Conservation (phyloP, 2,113 vertebrate genomes). For the Daubentonia madagascariensis region DNA sequence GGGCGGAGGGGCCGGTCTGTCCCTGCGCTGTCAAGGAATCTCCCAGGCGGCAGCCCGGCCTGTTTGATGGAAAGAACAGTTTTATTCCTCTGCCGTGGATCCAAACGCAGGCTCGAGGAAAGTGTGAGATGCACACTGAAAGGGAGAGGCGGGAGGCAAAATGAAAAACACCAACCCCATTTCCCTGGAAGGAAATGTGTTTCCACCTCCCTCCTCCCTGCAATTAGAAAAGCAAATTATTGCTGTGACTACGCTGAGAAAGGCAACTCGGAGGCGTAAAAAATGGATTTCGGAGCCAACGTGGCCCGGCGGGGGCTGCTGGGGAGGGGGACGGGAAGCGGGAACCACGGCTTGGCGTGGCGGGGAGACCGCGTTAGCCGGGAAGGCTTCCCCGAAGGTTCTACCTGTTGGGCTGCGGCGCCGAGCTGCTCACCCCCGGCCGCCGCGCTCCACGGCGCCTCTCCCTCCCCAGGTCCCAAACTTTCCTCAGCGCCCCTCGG, state of each 20-base stretch:
- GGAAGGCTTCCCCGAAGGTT: not conserved
- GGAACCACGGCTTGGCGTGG: not conserved
- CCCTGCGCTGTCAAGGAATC: slow-evolving; percentile 41
- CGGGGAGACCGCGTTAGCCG: not conserved
- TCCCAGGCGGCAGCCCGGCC: not conserved
- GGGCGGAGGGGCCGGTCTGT: not conserved
- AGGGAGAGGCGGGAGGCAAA: not conserved
- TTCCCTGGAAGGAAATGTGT: slow-evolving; percentile 51
- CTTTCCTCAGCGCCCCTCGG: not conserved
- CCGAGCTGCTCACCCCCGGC: not conserved
- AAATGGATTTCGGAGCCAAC: not conserved
- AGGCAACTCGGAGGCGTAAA: slow-evolving; percentile 16
- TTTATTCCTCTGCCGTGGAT: not conserved
- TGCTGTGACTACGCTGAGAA: not conserved
- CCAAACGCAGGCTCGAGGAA: not conserved
- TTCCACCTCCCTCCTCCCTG: slow-evolving; percentile 31
- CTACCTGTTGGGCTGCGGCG: slow-evolving; percentile 55
- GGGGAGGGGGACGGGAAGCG: not conserved
- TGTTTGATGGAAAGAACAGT: not conserved
- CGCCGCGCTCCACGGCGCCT: not conserved
- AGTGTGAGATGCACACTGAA: not conserved
- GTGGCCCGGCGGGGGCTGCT: not conserved
- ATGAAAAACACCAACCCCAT: not conserved
- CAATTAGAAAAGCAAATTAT: slow-evolving; percentile 57
- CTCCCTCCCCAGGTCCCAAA: slow-evolving; percentile 14